A percentile compares a stretch with the other conserved stretches of the same genome.
phyloP scores from a whole-genome alignment of 2,113 vertebrate species.

The Stegostoma tigrinum region DNA sequence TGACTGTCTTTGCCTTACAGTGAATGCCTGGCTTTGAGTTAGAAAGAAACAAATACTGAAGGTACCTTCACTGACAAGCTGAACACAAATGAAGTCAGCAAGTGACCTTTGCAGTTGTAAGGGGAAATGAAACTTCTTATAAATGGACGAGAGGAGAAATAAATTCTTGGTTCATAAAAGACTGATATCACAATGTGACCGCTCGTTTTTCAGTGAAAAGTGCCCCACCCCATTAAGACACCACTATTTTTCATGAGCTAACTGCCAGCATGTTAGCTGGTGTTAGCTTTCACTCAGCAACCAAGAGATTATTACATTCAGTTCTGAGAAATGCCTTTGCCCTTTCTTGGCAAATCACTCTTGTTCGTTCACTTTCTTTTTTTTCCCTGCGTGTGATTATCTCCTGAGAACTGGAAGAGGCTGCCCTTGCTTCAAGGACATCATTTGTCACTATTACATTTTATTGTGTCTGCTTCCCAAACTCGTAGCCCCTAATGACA shows the following conservation, averaged over 20 bases:
- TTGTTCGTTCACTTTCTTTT: neutral
- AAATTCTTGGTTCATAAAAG: neutral
- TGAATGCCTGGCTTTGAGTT: neutral
- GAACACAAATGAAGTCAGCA: neutral
- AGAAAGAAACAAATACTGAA: neutral
- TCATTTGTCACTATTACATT: slow-evolving; percentile 16
- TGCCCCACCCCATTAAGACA: neutral
- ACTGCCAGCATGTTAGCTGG: neutral
- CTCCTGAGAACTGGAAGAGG: neutral
- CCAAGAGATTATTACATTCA: neutral
- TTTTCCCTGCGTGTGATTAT: neutral
- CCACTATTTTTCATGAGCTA: neutral
- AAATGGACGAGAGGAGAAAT: neutral
- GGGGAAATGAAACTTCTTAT: neutral
- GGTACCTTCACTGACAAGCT: neutral
- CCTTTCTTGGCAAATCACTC: slow-evolving; percentile 6
- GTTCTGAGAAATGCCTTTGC: neutral
- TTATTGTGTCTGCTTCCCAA: neutral
- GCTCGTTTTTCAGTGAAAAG: neutral
- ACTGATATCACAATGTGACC: neutral
- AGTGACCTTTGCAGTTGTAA: neutral
- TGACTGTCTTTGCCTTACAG: neutral
- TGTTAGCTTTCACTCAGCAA: neutral
- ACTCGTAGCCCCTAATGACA: neutral
- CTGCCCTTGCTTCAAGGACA: slow-evolving; percentile 22